Percentiles rank a stretch among this genome's conserved stretches.
These are phyloP conservation scores for Panthera tigris DNA, from an alignment of 2,113 vertebrate species.

Conservation along the genomic window DNA sequence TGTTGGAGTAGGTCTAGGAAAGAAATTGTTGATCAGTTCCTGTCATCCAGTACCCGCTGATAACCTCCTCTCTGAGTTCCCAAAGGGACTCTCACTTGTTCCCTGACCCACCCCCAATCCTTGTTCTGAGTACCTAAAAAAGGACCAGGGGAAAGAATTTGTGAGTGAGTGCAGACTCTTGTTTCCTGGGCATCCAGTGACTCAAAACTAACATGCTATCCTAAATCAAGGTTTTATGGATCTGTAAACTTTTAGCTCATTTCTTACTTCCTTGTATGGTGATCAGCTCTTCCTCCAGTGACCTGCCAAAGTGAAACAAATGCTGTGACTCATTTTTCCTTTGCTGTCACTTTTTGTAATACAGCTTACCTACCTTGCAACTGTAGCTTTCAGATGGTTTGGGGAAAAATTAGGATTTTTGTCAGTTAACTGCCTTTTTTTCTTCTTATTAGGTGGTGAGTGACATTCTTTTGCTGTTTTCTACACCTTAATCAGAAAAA, in stretches of 20 bases:
- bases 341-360: neutral
- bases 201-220: neutral
- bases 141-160: neutral
- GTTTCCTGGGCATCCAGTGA: neutral
- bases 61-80: neutral
- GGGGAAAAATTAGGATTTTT: neutral
- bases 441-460: neutral
- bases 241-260: neutral
- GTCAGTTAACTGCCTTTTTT: neutral
- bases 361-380: neutral
- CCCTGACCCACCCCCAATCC: rapidly evolving
- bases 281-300: neutral
- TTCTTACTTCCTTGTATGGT: neutral
- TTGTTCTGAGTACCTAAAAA: neutral
- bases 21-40: neutral
- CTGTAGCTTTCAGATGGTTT: neutral
- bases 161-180: neutral
- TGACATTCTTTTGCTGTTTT: neutral
- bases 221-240: neutral
- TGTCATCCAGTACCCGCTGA: neutral
- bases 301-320: neutral
- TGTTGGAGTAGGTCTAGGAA: neutral
- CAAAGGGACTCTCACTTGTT: no score
- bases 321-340: neutral
- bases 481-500: neutral